A percentile compares a stretch with the other conserved stretches of the same genome.
These are phyloP conservation scores for Mermis nigrescens DNA, from an alignment of 2,888 invertebrate genomes.

Conservation along the genomic window DNA sequence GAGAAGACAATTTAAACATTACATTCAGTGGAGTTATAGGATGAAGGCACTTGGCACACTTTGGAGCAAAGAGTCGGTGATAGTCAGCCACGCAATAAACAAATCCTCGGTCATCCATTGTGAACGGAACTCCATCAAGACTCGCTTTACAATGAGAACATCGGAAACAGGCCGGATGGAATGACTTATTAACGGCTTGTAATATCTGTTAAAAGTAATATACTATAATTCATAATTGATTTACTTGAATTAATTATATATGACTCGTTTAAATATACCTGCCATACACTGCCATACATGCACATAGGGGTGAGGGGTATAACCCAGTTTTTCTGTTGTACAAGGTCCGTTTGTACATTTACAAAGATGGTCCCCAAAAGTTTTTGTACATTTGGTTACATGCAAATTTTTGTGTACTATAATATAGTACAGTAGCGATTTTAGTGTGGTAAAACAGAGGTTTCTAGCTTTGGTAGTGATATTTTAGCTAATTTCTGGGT, in stretches of 20 bases:
- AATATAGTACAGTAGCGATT: no score
- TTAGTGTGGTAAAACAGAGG: no score
- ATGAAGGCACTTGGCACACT: conserved; percentile 89
- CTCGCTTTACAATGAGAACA: conserved; percentile 95
- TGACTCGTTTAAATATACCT: neutral
- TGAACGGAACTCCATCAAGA: conserved; percentile 91
- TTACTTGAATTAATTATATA: no score
- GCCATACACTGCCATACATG: neutral
- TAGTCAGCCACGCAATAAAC: conserved; percentile 96
- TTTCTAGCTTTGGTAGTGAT: no score
- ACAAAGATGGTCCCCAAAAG: no score
- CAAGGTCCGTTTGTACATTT: no score
- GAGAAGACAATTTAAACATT: no score
- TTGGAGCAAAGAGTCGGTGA: conserved; percentile 83
- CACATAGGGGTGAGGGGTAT: no score
- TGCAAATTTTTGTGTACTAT: no score
- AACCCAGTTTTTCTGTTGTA: no score
- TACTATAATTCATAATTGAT: neutral
- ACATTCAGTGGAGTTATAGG: conserved; percentile 74
- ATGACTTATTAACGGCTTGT: conserved; percentile 96
- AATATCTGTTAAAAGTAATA: conserved; percentile 49
- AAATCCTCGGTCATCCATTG: conserved; percentile 89
- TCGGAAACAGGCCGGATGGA: conserved; percentile 94
- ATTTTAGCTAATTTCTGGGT: no score
- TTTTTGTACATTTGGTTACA: no score